A percentile compares a stretch with the other conserved stretches of the same genome.
These are phyloP conservation scores for Lutjanus campechanus DNA, from an alignment of 2,797 vertebrate species.

Conservation along the genomic window DNA sequence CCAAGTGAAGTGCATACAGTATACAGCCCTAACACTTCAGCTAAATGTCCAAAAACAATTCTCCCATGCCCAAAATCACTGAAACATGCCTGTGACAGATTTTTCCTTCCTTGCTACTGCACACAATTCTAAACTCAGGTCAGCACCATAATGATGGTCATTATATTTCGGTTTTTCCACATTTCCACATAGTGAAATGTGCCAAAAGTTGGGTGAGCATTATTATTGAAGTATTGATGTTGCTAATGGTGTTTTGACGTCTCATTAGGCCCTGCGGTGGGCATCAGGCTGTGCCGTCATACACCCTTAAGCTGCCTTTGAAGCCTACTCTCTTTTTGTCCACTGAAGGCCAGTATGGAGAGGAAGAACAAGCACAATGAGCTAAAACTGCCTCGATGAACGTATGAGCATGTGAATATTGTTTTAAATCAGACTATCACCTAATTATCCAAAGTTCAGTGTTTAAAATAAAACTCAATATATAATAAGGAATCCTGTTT, in stretches of 20 bases:
- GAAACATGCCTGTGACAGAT: not conserved
- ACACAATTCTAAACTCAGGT: not conserved
- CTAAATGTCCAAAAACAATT: not conserved
- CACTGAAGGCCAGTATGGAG: not conserved
- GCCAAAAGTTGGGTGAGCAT: not conserved
- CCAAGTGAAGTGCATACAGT: not conserved
- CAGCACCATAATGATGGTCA: not conserved
- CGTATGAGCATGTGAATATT: not conserved
- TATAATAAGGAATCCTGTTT: not conserved
- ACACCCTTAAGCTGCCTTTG: not conserved
- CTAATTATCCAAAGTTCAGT: not conserved
- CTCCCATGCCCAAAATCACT: not conserved
- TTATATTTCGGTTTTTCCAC: not conserved
- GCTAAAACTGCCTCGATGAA: not conserved
- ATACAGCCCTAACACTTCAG: not conserved
- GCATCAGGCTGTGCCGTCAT: not conserved
- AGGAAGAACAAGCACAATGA: not conserved
- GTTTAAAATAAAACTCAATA: not conserved
- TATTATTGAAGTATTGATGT: not conserved
- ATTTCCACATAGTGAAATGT: conserved; percentile 5
- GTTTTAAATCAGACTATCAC: not conserved
- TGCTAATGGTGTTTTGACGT: not conserved
- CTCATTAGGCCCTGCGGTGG: not conserved
- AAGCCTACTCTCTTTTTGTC: not conserved
- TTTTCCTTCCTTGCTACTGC: not conserved